phyloP scores from a whole-genome alignment of 2,888 invertebrate species.

The Lasioglossum leucozonium region DNA sequence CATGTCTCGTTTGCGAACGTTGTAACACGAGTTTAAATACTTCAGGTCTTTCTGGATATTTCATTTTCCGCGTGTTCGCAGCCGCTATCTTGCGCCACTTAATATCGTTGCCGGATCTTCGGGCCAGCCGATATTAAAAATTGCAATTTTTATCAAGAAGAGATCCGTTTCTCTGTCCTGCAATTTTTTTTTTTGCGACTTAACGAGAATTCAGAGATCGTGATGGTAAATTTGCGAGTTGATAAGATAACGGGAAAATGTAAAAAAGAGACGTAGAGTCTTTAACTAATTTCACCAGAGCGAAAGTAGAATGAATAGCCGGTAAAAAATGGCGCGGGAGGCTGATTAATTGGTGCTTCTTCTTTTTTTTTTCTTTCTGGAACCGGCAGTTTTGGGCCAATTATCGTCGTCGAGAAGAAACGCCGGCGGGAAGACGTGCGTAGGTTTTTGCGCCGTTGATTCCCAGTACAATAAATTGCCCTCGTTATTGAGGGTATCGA shows the following conservation, averaged over 20 bases:
- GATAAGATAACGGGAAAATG: not conserved
- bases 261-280: no score
- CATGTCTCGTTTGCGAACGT: conserved; percentile 9
- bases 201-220: not conserved
- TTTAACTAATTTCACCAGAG: not conserved
- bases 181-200: not conserved
- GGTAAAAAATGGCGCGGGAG: not conserved
- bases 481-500: conserved; percentile 66
- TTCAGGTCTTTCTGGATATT: not conserved
- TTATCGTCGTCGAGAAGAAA: conserved; percentile 28
- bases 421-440: conserved; percentile 27
- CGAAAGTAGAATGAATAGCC: not conserved
- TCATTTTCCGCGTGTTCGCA: not conserved
- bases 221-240: not conserved
- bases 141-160: not conserved
- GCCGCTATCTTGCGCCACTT: not conserved
- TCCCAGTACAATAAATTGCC: conserved; percentile 66
- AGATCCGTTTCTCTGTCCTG: not conserved
- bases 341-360: not conserved
- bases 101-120: not conserved
- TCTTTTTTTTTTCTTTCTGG: not conserved
- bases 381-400: conserved; percentile 9
- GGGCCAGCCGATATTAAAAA: not conserved
- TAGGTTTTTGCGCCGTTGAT: conserved; percentile 57
- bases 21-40: conserved; percentile 9